A percentile compares a stretch with the other conserved stretches of the same genome.
phyloP scores from a whole-genome alignment of 2,113 vertebrate genomes.

The Anser cygnoides region DNA sequence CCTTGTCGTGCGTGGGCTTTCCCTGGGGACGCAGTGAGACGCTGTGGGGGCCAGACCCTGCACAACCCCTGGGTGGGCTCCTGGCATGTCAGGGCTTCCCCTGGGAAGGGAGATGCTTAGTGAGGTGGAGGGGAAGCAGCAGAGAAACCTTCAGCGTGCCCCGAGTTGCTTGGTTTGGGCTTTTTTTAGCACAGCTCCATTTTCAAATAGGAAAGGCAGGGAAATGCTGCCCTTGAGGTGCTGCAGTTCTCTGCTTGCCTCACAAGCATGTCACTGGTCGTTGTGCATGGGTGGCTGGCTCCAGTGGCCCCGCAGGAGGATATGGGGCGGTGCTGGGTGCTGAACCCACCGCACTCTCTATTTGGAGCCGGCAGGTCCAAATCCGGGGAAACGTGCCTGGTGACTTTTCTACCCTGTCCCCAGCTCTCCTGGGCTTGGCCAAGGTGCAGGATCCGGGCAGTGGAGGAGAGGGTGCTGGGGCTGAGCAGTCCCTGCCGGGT shows the following conservation, averaged over 20 bases:
- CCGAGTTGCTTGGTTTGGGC: not conserved
- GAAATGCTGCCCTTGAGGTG: not conserved
- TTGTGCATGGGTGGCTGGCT: accelerated
- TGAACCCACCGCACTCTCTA: not conserved
- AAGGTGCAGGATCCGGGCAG: not conserved
- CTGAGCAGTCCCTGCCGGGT: not conserved
- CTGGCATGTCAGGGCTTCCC: not conserved
- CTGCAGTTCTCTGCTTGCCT: not conserved
- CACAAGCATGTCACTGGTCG: not conserved
- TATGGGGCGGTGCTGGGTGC: accelerated
- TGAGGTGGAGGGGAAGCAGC: not conserved
- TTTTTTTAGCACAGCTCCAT: not conserved
- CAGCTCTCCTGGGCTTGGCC: not conserved
- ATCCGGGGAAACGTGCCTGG: not conserved
- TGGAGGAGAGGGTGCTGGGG: not conserved
- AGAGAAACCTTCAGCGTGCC: not conserved
- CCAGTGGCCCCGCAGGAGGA: not conserved
- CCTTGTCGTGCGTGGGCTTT: accelerated
- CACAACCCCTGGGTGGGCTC: accelerated
- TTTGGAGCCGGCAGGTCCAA: not conserved
- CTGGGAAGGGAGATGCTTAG: not conserved
- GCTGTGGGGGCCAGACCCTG: not conserved
- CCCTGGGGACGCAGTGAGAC: not conserved
- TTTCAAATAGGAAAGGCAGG: not conserved
- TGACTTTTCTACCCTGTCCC: not conserved